Evolutionary conservation across 2,888 invertebrate genomes (phyloP), one percentile per base, ranked within the genome.

Genomic region (Philaethria dido): DNA sequence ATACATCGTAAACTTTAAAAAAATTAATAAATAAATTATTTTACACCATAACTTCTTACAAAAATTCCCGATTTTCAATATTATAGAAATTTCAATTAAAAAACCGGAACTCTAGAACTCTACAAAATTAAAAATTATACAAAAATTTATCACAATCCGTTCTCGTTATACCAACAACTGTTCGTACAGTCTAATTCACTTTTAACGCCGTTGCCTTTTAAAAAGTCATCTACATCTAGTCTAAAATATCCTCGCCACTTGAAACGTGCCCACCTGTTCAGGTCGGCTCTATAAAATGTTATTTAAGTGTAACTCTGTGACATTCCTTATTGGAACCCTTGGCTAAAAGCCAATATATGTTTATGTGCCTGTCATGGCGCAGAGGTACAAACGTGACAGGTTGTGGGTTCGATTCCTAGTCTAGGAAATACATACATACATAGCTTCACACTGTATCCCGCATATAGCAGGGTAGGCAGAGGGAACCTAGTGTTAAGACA

Each of bases 61-160:
- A n/a, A n/a, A n/a, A n/a, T n/a, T n/a, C n/a, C n/a, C n/a, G n/a
- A n/a, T n/a, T n/a, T n/a, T n/a, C n/a, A n/a, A n/a, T n/a, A n/a
- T n/a, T n/a, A n/a, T n/a, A n/a, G n/a, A n/a, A n/a, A n/a, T n/a
- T n/a, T n/a, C n/a, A n/a, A n/a, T n/a, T n/a, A 8, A 6, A 13
- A 29, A 50, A 29, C 9, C 16, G 5, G n/a, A n/a, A 50, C 25
- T 2, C 9, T 11, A 5, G 9, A 0, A 29, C 20, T 16, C 29
- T n/a, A 9, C n/a, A 11, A 3, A 52, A 66, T 69, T 78, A 81
- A 84, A 85, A 83, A 81, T 47, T 29, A 42, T 33, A 45, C 62
- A 65, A 64, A 33, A 61, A 68, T 68, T 65, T 59, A 65, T 64
- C 67, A 67, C 59, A 36, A 68, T 68, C 68, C 45, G 50, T 59